Percentiles rank a stretch among this genome's conserved stretches.
Conservation (phyloP, 2,888 invertebrate genomes). For the Drosophila dives region DNA sequence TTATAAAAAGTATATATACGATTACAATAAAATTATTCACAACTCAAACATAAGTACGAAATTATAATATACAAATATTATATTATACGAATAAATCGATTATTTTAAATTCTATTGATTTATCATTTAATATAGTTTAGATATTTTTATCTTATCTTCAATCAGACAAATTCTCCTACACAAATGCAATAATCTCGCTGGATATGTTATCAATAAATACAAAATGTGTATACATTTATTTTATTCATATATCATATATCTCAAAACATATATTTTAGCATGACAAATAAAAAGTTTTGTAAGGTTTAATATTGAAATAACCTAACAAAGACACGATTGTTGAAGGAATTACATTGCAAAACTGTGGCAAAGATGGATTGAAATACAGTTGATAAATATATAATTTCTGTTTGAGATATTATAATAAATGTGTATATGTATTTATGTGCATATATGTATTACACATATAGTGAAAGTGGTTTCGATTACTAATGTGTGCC, state of each 20-base stretch:
- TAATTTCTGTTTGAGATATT: not conserved
- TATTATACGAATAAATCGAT: not conserved
- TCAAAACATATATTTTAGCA: not conserved
- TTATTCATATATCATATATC: not conserved
- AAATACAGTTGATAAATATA: no score
- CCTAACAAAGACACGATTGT: not conserved
- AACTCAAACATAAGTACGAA: not conserved
- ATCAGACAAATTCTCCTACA: no score
- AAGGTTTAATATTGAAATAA: not conserved
- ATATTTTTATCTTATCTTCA: constrained; percentile 26
- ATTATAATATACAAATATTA: not conserved
- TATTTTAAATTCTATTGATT: not conserved
- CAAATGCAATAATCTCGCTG: not conserved
- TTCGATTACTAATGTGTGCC: not conserved
- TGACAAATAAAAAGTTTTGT: not conserved
- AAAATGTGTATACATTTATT: not conserved
- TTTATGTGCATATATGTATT: not conserved
- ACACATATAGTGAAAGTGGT: not conserved
- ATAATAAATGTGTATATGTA: not conserved
- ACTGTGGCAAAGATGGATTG: not conserved
- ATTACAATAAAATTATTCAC: no score
- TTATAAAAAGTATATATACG: no score
- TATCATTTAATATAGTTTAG: not conserved
- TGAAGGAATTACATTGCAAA: not conserved
- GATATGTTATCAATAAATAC: not conserved